Evolutionary conservation across 2,797 vertebrate species (phyloP), one percentile per base, ranked within the genome.

Genomic region (Crocodylus rhombifer): DNA sequence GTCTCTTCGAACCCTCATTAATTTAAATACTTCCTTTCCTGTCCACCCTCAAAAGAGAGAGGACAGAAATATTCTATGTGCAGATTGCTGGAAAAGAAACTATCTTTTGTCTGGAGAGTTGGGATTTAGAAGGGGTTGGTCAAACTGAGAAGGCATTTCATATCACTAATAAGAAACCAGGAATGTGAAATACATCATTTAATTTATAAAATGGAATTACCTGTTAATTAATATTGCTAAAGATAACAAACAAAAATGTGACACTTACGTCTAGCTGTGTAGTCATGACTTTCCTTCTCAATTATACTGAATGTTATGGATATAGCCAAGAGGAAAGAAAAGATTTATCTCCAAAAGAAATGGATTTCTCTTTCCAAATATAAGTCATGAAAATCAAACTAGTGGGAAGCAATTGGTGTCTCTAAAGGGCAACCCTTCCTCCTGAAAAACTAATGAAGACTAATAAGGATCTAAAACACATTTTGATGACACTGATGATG

Each of bases 191-290:
- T 4, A 84, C 2, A 58, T 0, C 1, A 51, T 2, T 58, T 80
- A 28, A 51, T 77, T 85, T 77, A 25, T 63, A 84, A 90, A 91
- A 94, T 36, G 65, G 69, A 65, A 23, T 69, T 60, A 64, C 4
- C 0, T 81, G 42, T 58, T 88, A 20, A 74, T 26, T 88, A 77
- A n/a, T 8, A 28, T 2, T 74, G 6, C 4, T 58, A 69, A 16
- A 78, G 56, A 2, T 14, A 89, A 74, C 25, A 90, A 83, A 84
- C 25, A 80, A 11, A 56, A 91, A 80, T 2, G 6, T 56, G 55
- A 86, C 64, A 78, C 28, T 62, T 51, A 2, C 36, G 2, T 60
- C 25, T 87, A 9, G 64, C 11, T 14, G 5, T 30, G 55, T 60
- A 78, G 18, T 21, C 5, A 63, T 4, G 1, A 2, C 18, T 74